Conservation (phyloP, 2,888 invertebrate species). For the Rhagium mordax region DNA sequence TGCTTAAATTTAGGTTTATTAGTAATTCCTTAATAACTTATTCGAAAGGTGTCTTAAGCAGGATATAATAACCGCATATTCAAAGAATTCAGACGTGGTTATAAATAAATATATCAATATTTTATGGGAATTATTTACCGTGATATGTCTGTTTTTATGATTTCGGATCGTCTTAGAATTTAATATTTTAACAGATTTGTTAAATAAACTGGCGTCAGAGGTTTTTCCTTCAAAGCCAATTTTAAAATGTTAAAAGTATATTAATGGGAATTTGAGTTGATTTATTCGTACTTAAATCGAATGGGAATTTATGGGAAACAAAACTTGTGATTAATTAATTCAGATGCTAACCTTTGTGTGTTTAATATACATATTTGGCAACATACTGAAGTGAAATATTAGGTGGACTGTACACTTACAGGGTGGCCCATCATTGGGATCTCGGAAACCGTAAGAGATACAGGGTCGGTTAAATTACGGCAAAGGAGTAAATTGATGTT, state of each 20-base stretch:
- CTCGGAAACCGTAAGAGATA: too few relatives aligned
- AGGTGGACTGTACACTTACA: not conserved
- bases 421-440: too few relatives aligned
- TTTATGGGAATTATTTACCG: constrained; percentile 15
- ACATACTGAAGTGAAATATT: not conserved
- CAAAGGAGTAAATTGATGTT: too few relatives aligned
- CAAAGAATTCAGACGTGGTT: constrained; percentile 8
- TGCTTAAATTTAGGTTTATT: constrained; percentile 27
- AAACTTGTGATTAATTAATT: constrained; percentile 1
- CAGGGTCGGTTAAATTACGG: too few relatives aligned
- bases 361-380: not conserved
- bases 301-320: not conserved
- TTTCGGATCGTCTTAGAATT: not conserved
- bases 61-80: constrained; percentile 13
- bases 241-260: not conserved
- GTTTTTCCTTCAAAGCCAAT: not conserved
- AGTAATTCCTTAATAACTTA: constrained; percentile 11
- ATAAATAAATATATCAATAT: constrained; percentile 23
- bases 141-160: constrained; percentile 14
- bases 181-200: constrained; percentile 12
- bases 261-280: not conserved
- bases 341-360: not conserved
- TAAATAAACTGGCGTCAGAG: not conserved
- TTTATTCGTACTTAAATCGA: constrained; percentile 1
- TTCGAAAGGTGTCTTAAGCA: constrained; percentile 17